Conservation (phyloP, 1,140 invertebrate species). For the Formica selysi region DNA sequence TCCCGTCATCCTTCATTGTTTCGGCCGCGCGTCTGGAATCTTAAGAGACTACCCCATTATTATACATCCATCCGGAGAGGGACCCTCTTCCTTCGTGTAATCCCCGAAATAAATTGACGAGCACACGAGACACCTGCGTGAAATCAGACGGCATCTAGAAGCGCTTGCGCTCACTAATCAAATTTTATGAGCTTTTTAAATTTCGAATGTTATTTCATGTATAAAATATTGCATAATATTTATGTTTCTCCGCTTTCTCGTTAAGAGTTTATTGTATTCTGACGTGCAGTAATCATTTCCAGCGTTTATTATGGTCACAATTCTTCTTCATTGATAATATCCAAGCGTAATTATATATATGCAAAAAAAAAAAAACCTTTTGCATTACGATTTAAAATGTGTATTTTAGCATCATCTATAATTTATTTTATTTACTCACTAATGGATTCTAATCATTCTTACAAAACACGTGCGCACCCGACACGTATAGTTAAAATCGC, state of each 20-base stretch:
- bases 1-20: constrained; percentile 72
- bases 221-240: constrained; percentile 31
- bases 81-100: constrained; percentile 22
- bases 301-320: constrained; percentile 1
- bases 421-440: neutral
- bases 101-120: constrained; percentile 67
- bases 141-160: constrained; percentile 60
- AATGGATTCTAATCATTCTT: constrained; percentile 26
- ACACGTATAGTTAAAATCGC: constrained; percentile 19
- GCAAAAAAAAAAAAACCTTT: no score
- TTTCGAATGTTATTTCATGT: constrained; percentile 28
- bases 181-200: constrained; percentile 32
- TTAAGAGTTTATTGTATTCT: neutral
- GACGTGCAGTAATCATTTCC: neutral
- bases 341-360: constrained; percentile 4
- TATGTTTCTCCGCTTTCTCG: constrained; percentile 7
- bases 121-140: constrained; percentile 68
- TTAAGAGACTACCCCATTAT: constrained; percentile 77
- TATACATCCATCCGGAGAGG: constrained; percentile 67
- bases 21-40: constrained; percentile 72
- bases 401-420: neutral
- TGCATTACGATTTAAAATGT: neutral
- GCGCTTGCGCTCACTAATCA: constrained; percentile 44
- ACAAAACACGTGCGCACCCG: neutral
- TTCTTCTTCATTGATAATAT: neutral